A percentile compares a stretch with the other conserved stretches of the same genome.
These are phyloP conservation scores for Nomada lathburiana DNA, from an alignment of 2,888 invertebrate genomes.

Conservation along the genomic window DNA sequence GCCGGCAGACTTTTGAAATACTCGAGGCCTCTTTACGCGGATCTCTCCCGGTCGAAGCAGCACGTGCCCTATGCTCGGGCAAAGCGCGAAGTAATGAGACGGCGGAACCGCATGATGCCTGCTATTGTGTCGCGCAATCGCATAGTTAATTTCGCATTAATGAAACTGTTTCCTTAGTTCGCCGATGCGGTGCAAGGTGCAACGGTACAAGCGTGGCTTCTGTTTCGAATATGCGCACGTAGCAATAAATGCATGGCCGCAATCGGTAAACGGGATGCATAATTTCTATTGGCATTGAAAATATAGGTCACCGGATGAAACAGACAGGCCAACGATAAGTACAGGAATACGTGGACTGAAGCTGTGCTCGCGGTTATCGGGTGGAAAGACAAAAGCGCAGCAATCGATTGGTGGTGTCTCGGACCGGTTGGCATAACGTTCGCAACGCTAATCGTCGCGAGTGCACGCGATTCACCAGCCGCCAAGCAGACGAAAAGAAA, in stretches of 20 bases:
- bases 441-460: conserved; percentile 39
- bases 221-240: not conserved
- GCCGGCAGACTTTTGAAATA: conserved; percentile 54
- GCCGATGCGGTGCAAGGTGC: not conserved
- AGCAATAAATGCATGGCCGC: not conserved
- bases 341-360: not conserved
- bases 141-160: no score
- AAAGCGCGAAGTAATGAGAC: conserved; percentile 42
- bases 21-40: conserved; percentile 45
- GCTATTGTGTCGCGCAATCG: no score
- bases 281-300: conserved; percentile 32
- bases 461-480: not conserved
- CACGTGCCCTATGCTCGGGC: conserved; percentile 26
- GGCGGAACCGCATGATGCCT: not conserved
- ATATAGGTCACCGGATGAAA: conserved; percentile 51
- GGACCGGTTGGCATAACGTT: conserved; percentile 41
- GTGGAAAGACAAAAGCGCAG: not conserved
- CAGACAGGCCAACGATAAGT: conserved; percentile 27
- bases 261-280: conserved; percentile 44
- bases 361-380: conserved; percentile 4
- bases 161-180: not conserved
- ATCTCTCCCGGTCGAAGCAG: conserved; percentile 46
- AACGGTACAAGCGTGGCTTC: no score
- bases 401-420: conserved; percentile 45
- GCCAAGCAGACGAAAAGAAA: conserved; percentile 4